phyloP scores from a whole-genome alignment of 2,888 invertebrate genomes.

The Unio delphinus region DNA sequence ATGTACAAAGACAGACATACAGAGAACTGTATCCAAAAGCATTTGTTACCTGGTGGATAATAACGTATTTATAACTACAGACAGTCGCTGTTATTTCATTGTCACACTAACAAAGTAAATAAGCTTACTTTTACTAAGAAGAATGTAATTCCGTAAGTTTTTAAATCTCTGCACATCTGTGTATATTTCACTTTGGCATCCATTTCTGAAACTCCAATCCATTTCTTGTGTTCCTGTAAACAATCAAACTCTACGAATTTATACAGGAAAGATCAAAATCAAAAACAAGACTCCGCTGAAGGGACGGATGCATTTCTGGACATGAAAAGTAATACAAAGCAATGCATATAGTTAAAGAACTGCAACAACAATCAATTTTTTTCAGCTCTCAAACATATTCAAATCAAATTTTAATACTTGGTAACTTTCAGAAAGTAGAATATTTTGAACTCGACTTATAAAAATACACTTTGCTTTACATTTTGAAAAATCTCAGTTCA shows the following conservation, averaged over 20 bases:
- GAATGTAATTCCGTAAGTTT: conserved; percentile 99
- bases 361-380: neutral
- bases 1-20: no score
- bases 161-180: conserved; percentile 92
- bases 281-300: no score
- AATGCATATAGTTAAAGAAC: neutral
- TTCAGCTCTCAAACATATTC: neutral
- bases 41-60: no score
- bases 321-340: neutral
- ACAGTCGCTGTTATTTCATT: no score
- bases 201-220: conserved; percentile 83
- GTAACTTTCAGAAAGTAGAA: no score
- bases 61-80: no score
- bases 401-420: no score
- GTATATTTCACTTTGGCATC: conserved; percentile 99
- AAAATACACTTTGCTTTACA: no score
- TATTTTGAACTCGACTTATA: no score
- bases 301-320: neutral
- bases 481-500: no score
- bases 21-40: no score
- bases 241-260: neutral
- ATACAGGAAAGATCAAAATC: neutral
- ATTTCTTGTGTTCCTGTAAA: conserved; percentile 84
- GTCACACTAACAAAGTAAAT: no score
- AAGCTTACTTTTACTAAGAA: conserved; percentile 90